Base-by-base conservation (phyloP, 2,113 vertebrate species). In the Limnothrissa miodon region DNA sequence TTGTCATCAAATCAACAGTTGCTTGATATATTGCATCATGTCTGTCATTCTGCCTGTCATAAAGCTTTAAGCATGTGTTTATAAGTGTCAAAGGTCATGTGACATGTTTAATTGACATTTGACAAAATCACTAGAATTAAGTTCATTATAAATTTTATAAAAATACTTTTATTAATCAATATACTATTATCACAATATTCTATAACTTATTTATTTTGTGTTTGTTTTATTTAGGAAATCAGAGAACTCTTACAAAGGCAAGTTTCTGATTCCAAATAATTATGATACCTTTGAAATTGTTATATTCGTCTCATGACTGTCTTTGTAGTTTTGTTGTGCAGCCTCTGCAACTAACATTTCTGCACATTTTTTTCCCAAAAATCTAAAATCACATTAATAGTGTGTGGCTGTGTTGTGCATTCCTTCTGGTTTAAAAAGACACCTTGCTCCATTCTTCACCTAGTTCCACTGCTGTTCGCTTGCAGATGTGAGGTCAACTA, bases 181-280 rank as follows among this genome's bases (percentile, higher is more conserved):
- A 42, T 42, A 42, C 42, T 42, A 42, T n/a, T n/a, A n/a, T n/a
- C n/a, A n/a, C n/a, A n/a, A n/a, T n/a, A 42, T 42, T 42, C 42
- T 4, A 4, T 42, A 4, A 80, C 29, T 81, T 53, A 13, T 86
- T 89, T 36, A 85, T 13, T 91, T 74, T 48, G 42, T 87, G n/a
- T n/a, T n/a, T n/a, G n/a, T n/a, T n/a, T n/a, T n/a, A n/a, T 91
- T 66, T 85, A 94, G 94, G 94, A 95, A 84, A 94, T 95, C 87
- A 92, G 94, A 90, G 94, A 93, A 74, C 92, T 94, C 45, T 70
- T 92, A 80, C 93, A 94, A 93, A 93, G 93, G 93, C 86, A 93
- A 70, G 90, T 91, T 62, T 78, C 82, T n/a, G 33, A 80, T 51
- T 36, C 33, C 15, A 51, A 80, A 53, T 36, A 29, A 17, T 53